phyloP scores from a whole-genome alignment of 2,888 invertebrate species.

The Amiota mariae region DNA sequence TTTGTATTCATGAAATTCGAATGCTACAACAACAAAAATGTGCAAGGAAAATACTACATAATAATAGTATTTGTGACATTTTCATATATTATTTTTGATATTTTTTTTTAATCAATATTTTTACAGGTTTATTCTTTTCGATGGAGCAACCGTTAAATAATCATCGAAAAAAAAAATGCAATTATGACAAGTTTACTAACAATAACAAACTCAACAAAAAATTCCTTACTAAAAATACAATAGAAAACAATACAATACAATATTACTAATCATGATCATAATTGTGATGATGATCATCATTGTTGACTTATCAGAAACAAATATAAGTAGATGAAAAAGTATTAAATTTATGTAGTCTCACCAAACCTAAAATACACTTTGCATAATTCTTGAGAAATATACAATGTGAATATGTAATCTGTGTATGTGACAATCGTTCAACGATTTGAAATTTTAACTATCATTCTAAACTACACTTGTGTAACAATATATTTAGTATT shows the following conservation, averaged over 20 bases:
- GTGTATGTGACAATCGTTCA: no score
- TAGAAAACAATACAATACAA: no score
- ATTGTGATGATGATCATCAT: conserved; percentile 64
- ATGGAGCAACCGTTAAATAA: conserved; percentile 25
- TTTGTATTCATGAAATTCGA: conserved; percentile 6
- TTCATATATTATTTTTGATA: neutral
- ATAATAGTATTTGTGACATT: neutral
- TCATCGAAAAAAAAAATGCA: neutral
- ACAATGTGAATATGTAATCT: no score
- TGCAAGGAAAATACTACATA: conserved; percentile 42
- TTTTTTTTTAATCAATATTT: conserved; percentile 38
- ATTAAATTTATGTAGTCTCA: neutral
- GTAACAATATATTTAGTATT: no score
- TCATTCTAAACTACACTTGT: no score
- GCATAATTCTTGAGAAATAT: conserved; percentile 30
- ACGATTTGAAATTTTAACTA: no score
- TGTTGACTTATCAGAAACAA: neutral
- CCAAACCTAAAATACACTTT: neutral
- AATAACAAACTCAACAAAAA: neutral
- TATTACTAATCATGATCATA: conserved; percentile 42
- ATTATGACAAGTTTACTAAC: conserved; percentile 34
- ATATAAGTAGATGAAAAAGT: neutral
- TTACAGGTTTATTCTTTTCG: neutral
- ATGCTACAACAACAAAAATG: conserved; percentile 32
- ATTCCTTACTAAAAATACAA: no score